These are phyloP conservation scores for Eupithecia abbreviata DNA, from an alignment of 2,888 invertebrate genomes.

Conservation along the genomic window DNA sequence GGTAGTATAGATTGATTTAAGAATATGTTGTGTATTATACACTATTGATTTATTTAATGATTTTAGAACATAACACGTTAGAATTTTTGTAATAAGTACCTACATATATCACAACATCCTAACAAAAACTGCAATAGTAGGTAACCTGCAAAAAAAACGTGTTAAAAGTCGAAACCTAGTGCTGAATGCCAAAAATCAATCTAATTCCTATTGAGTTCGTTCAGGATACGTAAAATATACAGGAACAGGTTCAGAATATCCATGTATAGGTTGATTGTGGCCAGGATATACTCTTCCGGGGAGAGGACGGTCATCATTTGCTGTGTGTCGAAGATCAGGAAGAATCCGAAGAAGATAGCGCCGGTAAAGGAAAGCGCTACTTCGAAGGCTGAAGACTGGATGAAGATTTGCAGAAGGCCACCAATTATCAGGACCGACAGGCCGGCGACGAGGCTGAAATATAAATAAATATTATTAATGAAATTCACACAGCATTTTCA, in stretches of 20 bases:
- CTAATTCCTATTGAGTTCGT: conserved; percentile 83
- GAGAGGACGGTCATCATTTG: conserved; percentile 91
- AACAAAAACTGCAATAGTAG: not conserved
- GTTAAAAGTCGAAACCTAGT: not conserved
- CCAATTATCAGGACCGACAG: conserved; percentile 88
- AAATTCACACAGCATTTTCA: not conserved
- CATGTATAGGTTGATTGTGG: conserved; percentile 93
- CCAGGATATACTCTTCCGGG: conserved; percentile 94
- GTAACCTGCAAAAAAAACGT: not conserved
- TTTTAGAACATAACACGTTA: not conserved
- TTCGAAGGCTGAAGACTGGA: conserved; percentile 89
- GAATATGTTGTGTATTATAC: not conserved
- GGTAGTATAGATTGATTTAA: not conserved
- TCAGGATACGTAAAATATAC: conserved; percentile 89
- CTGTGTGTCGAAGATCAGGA: conserved; percentile 93
- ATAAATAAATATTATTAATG: not conserved
- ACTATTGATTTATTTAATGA: no score
- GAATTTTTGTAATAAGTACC: not conserved
- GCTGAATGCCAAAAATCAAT: not conserved
- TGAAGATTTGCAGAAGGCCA: conserved; percentile 89
- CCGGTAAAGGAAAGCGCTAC: conserved; percentile 88
- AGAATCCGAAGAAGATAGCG: conserved; percentile 89
- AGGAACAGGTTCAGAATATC: conserved; percentile 94
- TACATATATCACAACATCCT: not conserved
- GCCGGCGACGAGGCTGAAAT: conserved; percentile 86